Evolutionary conservation across 2,888 invertebrate species (phyloP).

Genomic region (Neoitamus cyanurus): DNA sequence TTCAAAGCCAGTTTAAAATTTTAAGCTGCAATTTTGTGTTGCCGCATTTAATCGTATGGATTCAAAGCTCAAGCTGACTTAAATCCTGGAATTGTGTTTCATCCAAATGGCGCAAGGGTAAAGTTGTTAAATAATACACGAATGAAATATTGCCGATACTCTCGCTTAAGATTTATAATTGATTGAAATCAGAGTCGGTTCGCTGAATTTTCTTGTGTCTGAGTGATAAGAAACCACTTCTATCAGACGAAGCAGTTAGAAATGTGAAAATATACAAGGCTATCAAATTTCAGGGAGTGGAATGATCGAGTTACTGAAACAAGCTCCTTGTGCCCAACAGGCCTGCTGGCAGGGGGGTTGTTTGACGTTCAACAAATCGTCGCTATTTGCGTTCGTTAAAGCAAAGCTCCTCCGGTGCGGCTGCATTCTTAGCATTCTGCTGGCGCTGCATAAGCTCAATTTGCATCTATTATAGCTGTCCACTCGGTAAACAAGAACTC

Average conservation of each 20-base stretch:
- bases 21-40: too few species aligned
- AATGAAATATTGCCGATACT: neutral
- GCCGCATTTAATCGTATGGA: too few species aligned
- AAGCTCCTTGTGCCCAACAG: neutral
- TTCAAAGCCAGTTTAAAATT: too few species aligned
- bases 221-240: neutral
- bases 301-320: neutral
- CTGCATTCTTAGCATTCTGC: conserved; percentile 7
- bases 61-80: too few species aligned
- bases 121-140: neutral
- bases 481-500: conserved; percentile 35
- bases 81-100: too few species aligned
- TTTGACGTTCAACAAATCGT: neutral
- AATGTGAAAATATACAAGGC: neutral
- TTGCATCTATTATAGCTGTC: conserved; percentile 39
- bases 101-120: too few species aligned
- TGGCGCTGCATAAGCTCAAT: neutral
- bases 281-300: neutral
- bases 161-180: neutral
- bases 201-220: neutral
- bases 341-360: neutral
- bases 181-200: neutral
- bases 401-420: neutral
- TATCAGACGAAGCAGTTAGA: neutral
- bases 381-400: neutral